Base-by-base conservation (phyloP, 2,797 vertebrate genomes). In the Tokudaia tokunoshimensis region DNA sequence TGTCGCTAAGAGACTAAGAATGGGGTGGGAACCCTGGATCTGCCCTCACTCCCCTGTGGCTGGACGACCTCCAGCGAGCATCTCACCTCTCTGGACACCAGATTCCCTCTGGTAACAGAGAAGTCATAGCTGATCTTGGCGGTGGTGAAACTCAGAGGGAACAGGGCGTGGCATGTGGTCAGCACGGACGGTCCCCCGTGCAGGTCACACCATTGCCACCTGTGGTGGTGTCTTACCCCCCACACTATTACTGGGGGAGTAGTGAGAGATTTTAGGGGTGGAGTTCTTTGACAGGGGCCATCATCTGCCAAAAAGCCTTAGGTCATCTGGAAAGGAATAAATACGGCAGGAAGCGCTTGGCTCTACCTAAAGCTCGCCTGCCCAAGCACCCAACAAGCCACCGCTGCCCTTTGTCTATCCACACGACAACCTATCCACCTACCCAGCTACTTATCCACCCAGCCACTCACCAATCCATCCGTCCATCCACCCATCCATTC, bases 41-140 rank as follows among this genome's bases (percentile, higher is more conserved):
- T 3, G 74, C 57, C 41, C 2, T 0, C 14, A 70, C 17, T n/a
- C 67, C 6, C 44, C 61, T 37, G 14, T 47, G 31, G 24, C 91
- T 70, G 17, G 31, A 57, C 70, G 50, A 26, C 88, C 0, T 0
- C 10, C 2, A 41, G n/a, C 3, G 1, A 20, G 6, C 9, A n/a
- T 4, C 20, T 15, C 1, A 4, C 41, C 8, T 29, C 20, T 37
- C 26, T 47, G 85, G 24, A 65, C 70, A 79, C 61, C 95, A 12
- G 59, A 91, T 89, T 74, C 22, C 91, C 47, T 37, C n/a, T n/a
- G 78, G 70, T 9, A 29, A 59, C n/a, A 17, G 3, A 81, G 79
- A 72, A 44, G 41, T 52, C 8, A 52, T 19, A 0, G 6, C 74
- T 72, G 78, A n/a, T 2, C 41, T 57, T 20, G 29, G 72, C 74